phyloP scores from a whole-genome alignment of 2,113 vertebrate species.

The Naja naja region DNA sequence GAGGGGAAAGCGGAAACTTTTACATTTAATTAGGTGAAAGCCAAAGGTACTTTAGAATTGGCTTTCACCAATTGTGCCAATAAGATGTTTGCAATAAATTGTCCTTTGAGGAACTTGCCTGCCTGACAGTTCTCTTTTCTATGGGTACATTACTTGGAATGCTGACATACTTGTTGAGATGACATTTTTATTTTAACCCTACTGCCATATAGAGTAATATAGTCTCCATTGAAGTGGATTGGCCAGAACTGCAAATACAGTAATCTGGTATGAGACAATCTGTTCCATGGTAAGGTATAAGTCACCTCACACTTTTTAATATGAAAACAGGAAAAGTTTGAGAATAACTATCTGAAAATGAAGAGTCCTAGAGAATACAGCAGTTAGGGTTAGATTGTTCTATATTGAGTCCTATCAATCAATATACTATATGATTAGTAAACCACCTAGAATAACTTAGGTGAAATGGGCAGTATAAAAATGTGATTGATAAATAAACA shows the following conservation, averaged over 20 bases:
- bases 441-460: not conserved
- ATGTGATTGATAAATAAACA: not conserved
- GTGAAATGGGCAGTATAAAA: not conserved
- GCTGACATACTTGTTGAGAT: not conserved
- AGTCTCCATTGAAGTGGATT: not conserved
- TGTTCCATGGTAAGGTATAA: not conserved
- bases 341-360: not conserved
- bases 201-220: not conserved
- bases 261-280: not conserved
- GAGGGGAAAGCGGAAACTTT: too few relatives aligned
- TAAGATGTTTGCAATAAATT: too few relatives aligned
- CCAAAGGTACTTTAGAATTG: too few relatives aligned
- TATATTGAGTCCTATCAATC: not conserved
- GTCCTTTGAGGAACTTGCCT: too few relatives aligned
- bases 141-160: too few relatives aligned
- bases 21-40: too few relatives aligned
- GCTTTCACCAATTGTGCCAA: too few relatives aligned
- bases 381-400: not conserved
- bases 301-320: not conserved
- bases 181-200: not conserved
- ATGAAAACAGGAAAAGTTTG: not conserved
- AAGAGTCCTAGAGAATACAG: not conserved
- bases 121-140: too few relatives aligned
- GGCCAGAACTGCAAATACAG: not conserved
- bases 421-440: not conserved